Percentiles rank a stretch among this genome's conserved stretches.
Conservation (phyloP, 2,113 vertebrate species). For the Macroglossus sobrinus region DNA sequence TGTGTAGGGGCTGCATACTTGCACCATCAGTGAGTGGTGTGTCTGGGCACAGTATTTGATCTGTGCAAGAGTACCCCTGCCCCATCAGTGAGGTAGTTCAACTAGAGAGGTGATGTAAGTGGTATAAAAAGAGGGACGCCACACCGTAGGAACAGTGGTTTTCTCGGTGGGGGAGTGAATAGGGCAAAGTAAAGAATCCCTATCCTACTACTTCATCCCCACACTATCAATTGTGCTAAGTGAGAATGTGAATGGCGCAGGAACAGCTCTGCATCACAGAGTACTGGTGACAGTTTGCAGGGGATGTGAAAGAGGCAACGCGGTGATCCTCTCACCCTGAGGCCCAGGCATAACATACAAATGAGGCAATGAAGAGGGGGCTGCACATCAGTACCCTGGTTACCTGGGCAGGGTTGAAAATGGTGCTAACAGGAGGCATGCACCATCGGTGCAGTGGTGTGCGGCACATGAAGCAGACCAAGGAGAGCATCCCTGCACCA, state of each 20-base stretch:
- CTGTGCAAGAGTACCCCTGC: neutral
- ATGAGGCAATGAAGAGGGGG: neutral
- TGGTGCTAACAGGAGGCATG: neutral
- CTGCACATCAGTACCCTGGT: neutral
- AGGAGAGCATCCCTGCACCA: neutral
- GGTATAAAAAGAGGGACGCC: neutral
- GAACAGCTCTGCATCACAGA: neutral
- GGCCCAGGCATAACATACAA: neutral
- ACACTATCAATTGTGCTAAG: neutral
- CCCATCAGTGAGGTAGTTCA: neutral
- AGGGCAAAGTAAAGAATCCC: neutral
- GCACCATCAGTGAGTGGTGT: neutral
- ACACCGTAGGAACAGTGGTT: neutral
- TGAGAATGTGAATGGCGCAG: neutral
- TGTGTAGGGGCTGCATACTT: neutral
- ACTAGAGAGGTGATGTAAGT: neutral
- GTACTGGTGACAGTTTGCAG: neutral
- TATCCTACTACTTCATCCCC: neutral
- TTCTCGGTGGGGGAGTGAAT: neutral
- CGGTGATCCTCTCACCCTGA: neutral
- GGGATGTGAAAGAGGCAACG: neutral
- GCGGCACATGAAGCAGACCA: neutral
- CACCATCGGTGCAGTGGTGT: neutral
- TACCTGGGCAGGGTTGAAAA: neutral
- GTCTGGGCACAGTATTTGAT: neutral